phyloP scores from a whole-genome alignment of 2,113 vertebrate genomes.

The Manacus vitellinus region DNA sequence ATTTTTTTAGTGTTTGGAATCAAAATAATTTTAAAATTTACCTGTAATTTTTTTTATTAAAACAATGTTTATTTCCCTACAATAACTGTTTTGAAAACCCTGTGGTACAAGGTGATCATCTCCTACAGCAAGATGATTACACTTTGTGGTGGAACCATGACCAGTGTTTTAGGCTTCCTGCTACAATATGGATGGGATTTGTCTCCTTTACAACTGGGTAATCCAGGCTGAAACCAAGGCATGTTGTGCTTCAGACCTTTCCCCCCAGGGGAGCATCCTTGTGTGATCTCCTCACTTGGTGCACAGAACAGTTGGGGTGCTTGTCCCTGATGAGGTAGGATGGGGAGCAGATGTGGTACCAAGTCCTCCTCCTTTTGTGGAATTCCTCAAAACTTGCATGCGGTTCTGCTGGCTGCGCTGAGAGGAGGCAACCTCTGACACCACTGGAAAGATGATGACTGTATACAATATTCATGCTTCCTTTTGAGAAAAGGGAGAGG shows the following conservation, averaged over 20 bases:
- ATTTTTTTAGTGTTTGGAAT: neutral
- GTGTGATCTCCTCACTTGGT: neutral
- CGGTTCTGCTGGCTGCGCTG: accelerated
- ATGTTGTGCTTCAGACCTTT: neutral
- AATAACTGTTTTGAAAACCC: neutral
- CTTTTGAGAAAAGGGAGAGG: neutral
- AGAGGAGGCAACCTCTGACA: neutral
- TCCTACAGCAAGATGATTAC: neutral
- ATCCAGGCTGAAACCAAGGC: neutral
- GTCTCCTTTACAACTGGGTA: neutral
- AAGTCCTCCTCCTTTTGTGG: neutral
- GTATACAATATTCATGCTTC: neutral
- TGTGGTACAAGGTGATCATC: accelerated
- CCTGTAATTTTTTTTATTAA: neutral
- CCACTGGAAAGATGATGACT: neutral
- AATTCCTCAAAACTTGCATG: neutral
- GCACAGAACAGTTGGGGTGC: neutral
- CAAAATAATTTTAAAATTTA: neutral
- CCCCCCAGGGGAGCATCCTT: accelerated
- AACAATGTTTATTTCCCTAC: neutral
- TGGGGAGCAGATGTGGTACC: neutral
- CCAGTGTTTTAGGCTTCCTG: neutral
- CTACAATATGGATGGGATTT: neutral
- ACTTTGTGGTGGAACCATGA: neutral
- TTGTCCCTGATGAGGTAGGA: neutral